phyloP scores from a whole-genome alignment of 23 tunicate species.

The Oikopleura vanhoeffeni region DNA sequence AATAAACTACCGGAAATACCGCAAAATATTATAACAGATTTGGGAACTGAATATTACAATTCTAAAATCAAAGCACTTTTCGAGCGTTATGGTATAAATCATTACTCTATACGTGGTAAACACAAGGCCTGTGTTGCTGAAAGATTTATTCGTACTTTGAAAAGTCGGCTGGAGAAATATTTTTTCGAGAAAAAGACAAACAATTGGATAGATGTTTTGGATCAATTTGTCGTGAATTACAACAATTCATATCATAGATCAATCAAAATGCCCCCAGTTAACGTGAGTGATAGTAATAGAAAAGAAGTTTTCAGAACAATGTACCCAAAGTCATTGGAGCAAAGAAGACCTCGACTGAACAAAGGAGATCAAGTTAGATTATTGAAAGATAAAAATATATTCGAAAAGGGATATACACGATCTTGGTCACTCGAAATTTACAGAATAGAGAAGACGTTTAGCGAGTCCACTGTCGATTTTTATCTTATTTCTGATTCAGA shows the following conservation, averaged over 20 bases:
- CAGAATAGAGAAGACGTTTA: not conserved
- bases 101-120: not conserved
- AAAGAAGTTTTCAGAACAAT: not conserved
- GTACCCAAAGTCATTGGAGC: not conserved
- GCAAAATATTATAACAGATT: not conserved
- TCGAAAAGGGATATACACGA: not conserved
- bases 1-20: not conserved
- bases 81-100: not conserved
- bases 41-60: not conserved
- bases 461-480: not conserved
- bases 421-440: not conserved
- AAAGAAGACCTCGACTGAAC: not conserved
- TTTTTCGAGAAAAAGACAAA: not conserved
- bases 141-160: not conserved
- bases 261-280: not conserved
- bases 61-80: not conserved
- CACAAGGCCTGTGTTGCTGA: not conserved
- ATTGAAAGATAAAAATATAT: not conserved
- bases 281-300: not conserved
- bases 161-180: not conserved
- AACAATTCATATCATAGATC: not conserved
- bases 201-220: not conserved
- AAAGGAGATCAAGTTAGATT: not conserved
- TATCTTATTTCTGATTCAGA: not conserved
- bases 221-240: not conserved